Evolutionary conservation across 2,888 invertebrate genomes (phyloP).

Genomic region (Matsumyia berberina): DNA sequence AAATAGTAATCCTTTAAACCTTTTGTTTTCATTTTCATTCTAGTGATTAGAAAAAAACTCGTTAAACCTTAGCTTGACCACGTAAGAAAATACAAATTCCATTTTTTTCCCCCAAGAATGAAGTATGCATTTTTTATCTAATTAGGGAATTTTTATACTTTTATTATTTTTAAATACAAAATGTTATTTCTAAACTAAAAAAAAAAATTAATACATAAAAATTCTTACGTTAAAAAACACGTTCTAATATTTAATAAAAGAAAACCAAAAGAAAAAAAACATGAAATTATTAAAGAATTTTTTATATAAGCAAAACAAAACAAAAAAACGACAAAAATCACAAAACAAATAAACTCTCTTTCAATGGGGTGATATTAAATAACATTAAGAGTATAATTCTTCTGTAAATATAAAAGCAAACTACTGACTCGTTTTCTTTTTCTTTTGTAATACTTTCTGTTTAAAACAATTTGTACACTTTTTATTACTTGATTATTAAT

Average conservation of each 20-base stretch:
- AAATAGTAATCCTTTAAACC: slow-evolving; percentile 36
- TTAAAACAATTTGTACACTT: slow-evolving; percentile 67
- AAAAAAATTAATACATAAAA: slow-evolving; percentile 47
- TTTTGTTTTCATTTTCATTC: slow-evolving; percentile 37
- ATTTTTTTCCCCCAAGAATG: slow-evolving; percentile 57
- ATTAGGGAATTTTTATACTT: slow-evolving; percentile 76
- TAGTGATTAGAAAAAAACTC: slow-evolving; percentile 30
- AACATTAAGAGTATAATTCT: slow-evolving; percentile 52
- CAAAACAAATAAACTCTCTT: slow-evolving; percentile 64
- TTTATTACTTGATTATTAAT: slow-evolving; percentile 59
- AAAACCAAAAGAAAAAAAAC: slow-evolving; percentile 9
- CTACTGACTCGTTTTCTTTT: slow-evolving; percentile 3
- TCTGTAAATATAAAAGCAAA: slow-evolving; percentile 69
- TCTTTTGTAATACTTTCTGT: slow-evolving; percentile 24
- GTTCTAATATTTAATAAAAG: slow-evolving; percentile 58
- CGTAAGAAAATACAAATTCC: slow-evolving; percentile 54
- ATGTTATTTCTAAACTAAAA: slow-evolving; percentile 47
- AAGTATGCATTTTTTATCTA: slow-evolving; percentile 72
- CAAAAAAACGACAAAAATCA: slow-evolving; percentile 57
- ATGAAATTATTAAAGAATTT: slow-evolving; percentile 47
- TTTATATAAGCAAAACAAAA: slow-evolving; percentile 67
- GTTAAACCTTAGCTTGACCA: slow-evolving; percentile 68
- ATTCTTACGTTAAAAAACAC: slow-evolving; percentile 68
- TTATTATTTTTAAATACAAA: slow-evolving; percentile 71
- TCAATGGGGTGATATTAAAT: slow-evolving; percentile 70